Evolutionary conservation across 1,140 invertebrate species (phyloP).

Genomic region (Gonioctena quinquepunctata): DNA sequence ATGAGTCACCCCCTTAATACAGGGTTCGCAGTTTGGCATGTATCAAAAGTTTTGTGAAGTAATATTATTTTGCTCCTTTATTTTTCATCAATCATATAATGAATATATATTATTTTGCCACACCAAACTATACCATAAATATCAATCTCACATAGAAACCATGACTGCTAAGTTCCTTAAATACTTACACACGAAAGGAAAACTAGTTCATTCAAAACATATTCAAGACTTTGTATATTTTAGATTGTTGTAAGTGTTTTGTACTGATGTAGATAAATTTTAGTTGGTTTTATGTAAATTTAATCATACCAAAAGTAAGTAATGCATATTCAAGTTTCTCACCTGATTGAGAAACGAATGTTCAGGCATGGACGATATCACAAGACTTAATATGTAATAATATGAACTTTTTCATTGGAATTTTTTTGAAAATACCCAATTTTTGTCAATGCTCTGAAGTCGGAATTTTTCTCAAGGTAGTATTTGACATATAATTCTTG

Average conservation of each 20-base stretch:
- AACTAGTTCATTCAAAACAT: not conserved
- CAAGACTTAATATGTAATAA: too few species aligned
- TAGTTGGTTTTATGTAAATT: not conserved
- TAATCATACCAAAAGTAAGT: not conserved
- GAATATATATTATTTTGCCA: too few species aligned
- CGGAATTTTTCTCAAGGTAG: too few species aligned
- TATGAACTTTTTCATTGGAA: too few species aligned
- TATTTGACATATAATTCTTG: too few species aligned
- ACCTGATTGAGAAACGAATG: not conserved
- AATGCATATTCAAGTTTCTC: too few species aligned
- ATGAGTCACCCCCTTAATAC: not conserved
- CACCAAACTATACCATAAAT: constrained; percentile 1
- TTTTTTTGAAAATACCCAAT: too few species aligned
- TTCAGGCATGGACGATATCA: too few species aligned
- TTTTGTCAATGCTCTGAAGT: too few species aligned
- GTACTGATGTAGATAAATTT: constrained; percentile 15
- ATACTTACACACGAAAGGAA: not conserved
- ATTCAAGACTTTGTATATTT: constrained; percentile 12
- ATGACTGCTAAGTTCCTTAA: constrained; percentile 38
- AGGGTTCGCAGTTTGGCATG: not conserved
- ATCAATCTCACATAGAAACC: constrained; percentile 27
- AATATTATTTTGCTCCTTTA: too few species aligned
- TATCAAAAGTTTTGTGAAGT: too few species aligned
- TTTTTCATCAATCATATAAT: not conserved
- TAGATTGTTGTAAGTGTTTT: constrained; percentile 4